phyloP scores from a whole-genome alignment of 2,797 vertebrate genomes.

The Miopithecus talapoin region DNA sequence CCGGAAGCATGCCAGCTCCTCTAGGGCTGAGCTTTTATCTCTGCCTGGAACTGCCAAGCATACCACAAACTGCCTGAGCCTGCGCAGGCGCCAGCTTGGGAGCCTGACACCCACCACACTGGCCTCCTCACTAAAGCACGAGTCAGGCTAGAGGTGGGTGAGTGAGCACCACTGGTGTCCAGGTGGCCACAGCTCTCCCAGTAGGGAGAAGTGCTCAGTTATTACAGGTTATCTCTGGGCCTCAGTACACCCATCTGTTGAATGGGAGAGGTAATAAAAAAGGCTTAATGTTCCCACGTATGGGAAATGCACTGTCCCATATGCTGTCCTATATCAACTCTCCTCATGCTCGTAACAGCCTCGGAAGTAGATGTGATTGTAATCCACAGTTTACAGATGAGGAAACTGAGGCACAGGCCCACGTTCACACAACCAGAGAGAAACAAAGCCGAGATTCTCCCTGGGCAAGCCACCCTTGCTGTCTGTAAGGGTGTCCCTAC shows the following conservation, averaged over 20 bases:
- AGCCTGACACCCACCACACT: background rate
- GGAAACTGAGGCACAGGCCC: background rate
- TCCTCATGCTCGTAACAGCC: accelerated
- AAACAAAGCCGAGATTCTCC: background rate
- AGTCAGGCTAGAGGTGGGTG: background rate
- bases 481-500: background rate
- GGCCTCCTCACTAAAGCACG: background rate
- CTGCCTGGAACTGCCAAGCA: background rate
- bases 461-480: background rate
- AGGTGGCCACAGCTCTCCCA: background rate
- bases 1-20: background rate
- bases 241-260: background rate
- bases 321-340: accelerated
- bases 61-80: background rate
- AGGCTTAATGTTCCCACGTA: accelerated
- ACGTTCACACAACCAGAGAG: background rate
- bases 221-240: background rate
- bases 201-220: background rate
- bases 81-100: background rate
- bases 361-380: accelerated
- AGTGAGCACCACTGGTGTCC: background rate
- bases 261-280: background rate
- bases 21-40: conserved; percentile 16
- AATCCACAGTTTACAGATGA: background rate
- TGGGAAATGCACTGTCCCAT: accelerated